Percentiles rank a stretch among this genome's conserved stretches.
phyloP scores from a whole-genome alignment of 2,888 invertebrate genomes.

The Nowickia ferox region DNA sequence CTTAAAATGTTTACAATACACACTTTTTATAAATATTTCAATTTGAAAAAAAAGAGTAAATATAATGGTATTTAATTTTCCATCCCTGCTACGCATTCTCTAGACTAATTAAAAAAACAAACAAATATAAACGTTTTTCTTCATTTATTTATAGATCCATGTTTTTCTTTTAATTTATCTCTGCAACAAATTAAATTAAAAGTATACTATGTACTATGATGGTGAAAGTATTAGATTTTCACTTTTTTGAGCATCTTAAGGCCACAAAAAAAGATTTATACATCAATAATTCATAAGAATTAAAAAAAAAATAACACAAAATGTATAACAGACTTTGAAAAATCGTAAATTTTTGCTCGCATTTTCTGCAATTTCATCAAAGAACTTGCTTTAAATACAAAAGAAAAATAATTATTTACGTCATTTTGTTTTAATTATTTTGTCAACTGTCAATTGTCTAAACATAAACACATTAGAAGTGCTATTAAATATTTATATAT shows the following conservation, averaged over 20 bases:
- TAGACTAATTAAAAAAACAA: neutral
- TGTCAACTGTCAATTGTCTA: conserved; percentile 28
- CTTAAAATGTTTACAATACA: too few relatives aligned
- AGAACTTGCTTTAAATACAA: conserved; percentile 8
- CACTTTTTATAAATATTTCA: neutral
- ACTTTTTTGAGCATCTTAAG: conserved; percentile 27
- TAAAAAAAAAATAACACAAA: neutral
- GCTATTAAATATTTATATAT: too few relatives aligned
- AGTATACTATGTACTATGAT: conserved; percentile 5
- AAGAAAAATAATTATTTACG: conserved; percentile 37
- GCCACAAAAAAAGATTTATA: conserved; percentile 27
- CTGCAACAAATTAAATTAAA: conserved; percentile 17
- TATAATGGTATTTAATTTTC: neutral
- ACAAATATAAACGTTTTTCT: conserved; percentile 11
- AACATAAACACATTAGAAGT: conserved; percentile 2
- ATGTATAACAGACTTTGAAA: conserved; percentile 14
- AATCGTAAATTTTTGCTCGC: neutral
- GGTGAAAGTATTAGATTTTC: conserved; percentile 31
- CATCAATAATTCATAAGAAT: conserved; percentile 31
- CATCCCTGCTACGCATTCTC: conserved; percentile 4
- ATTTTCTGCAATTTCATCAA: conserved; percentile 18
- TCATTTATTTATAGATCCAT: conserved; percentile 35
- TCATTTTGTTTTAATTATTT: conserved; percentile 49
- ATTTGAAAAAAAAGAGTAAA: neutral
- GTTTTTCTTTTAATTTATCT: conserved; percentile 43